Evolutionary conservation across 1,140 invertebrate genomes (phyloP), one percentile per base, ranked within the genome.

Genomic region (Sweltsa coloradensis): DNA sequence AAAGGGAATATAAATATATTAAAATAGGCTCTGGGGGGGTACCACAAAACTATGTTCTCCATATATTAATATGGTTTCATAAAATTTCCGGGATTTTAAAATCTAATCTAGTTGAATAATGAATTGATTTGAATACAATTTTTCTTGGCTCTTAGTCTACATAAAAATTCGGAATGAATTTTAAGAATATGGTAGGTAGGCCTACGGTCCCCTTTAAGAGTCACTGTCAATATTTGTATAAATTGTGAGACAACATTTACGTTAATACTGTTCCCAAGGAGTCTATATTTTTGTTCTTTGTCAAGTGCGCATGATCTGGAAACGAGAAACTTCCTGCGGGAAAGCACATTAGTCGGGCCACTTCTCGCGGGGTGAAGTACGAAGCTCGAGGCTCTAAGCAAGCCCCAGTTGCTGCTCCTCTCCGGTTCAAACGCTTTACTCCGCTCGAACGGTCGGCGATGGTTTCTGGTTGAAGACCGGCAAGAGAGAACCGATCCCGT

Each of bases 241-340:
- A 87, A 67, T 64, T 76, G 71, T 53, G 81, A 74, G 47, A 93
- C 85, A 51, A 95, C 81, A 65, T 79, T 73, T 45, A 94, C 81
- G 76, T 94, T 95, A 37, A 95, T 74, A 67, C 89, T 94, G 68
- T 95, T 96, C 5, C 90, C 90, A 48, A 96, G 62, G 9, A 90
- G 65, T 55, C 79, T 75, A 58, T 90, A 92, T 53, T 70, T 74
- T 66, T 92, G 88, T 63, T 83, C 39, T 66, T 67, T 21, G 76
- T 79, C 14, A 81, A n/a, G n/a, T n/a, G n/a, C n/a, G n/a, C 5
- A 52, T 69, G 65, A 27, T 63, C 25, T 7, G 91, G 89, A 71
- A 94, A 92, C 27, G 53, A 50, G 60, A 84, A 87, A 5, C 64
- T 53, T 54, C 80, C 69, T 2, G 54, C 26, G 13, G 91, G 90